Evolutionary conservation across 1,140 invertebrate species (phyloP).

Genomic region (Drosophila persimilis): DNA sequence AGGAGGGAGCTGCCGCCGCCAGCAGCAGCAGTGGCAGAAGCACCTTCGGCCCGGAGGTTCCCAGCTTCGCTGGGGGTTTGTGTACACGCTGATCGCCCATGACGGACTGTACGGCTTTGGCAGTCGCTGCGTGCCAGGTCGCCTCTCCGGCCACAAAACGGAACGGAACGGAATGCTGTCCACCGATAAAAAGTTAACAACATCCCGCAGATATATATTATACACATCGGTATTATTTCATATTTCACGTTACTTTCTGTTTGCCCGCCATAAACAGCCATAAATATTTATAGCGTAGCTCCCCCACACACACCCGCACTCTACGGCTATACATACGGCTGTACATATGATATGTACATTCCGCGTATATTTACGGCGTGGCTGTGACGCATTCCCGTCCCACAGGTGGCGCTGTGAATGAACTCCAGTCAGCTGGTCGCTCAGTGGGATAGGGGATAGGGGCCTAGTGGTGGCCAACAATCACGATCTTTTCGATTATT

Average conservation of each 20-base stretch:
- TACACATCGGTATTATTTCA: conserved; percentile 15
- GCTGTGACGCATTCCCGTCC: no score
- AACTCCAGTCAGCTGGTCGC: not conserved
- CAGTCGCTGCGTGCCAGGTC: no score
- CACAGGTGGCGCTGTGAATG: conserved; percentile 1
- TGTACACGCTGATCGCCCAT: conserved; percentile 2
- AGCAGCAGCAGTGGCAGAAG: not conserved
- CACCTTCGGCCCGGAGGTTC: not conserved
- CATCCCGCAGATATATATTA: not conserved
- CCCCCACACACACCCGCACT: not conserved
- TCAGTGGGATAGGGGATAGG: no score
- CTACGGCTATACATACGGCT: not conserved
- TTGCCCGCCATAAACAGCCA: conserved; percentile 24
- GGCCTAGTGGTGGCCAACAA: no score
- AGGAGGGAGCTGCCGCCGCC: not conserved
- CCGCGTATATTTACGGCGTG: no score
- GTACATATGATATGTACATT: not conserved
- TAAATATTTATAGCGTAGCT: conserved; percentile 7
- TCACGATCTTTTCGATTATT: no score
- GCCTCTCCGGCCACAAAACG: conserved; percentile 19
- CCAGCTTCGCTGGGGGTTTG: not conserved
- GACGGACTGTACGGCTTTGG: not conserved
- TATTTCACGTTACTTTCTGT: conserved; percentile 21
- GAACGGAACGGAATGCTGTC: not conserved
- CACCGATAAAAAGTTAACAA: conserved; percentile 23